Evolutionary conservation across 2,888 invertebrate genomes (phyloP).

Genomic region (Sinohyriopsis cumingii): DNA sequence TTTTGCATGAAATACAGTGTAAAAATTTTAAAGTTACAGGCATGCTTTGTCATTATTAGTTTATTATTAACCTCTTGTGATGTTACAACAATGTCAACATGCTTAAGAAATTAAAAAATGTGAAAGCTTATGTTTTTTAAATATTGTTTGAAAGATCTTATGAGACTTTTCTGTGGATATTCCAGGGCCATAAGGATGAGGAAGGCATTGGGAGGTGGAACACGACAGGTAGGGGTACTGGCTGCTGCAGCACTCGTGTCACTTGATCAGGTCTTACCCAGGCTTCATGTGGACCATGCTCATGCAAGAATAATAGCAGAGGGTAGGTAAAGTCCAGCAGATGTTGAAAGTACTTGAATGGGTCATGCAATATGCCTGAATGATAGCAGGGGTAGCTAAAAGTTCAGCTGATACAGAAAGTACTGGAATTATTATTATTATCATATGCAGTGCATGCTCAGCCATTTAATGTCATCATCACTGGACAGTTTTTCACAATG

Average conservation of each 20-base stretch:
- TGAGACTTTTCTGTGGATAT: not conserved
- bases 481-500: too few species aligned
- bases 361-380: not conserved
- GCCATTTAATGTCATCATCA: too few species aligned
- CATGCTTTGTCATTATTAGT: too few species aligned
- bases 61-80: too few species aligned
- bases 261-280: slow-evolving; percentile 81
- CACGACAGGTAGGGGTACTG: slow-evolving; percentile 92
- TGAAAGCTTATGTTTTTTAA: too few species aligned
- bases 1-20: too few species aligned
- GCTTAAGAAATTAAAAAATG: too few species aligned
- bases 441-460: too few species aligned
- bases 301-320: slow-evolving; percentile 76
- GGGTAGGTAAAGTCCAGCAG: slow-evolving; percentile 63
- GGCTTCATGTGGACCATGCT: slow-evolving; percentile 83
- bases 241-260: slow-evolving; percentile 92
- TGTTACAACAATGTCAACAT: too few species aligned
- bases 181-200: slow-evolving; percentile 84
- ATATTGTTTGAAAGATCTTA: too few species aligned
- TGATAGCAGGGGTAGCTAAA: not conserved
- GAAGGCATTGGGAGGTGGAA: slow-evolving; percentile 93
- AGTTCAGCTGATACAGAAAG: too few species aligned
- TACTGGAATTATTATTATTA: not conserved
- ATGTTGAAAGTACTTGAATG: not conserved
- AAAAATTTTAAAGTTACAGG: too few species aligned